Evolutionary conservation across 1,140 invertebrate species (phyloP).

Genomic region (Drosophila rhopaloa): DNA sequence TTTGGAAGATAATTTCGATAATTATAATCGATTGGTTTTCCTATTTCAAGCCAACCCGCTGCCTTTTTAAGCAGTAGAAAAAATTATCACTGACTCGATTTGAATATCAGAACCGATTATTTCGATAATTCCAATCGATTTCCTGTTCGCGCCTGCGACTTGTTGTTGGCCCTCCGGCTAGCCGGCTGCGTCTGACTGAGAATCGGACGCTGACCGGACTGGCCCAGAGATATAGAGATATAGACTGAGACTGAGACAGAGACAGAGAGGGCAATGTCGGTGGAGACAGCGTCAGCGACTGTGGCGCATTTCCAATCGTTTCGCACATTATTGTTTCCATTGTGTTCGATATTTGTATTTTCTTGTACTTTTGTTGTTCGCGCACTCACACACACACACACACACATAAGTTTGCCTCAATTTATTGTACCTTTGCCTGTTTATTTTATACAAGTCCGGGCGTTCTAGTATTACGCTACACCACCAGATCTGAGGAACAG

Average conservation of each 20-base stretch:
- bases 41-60: too few species aligned
- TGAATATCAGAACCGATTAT: neutral
- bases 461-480: constrained; percentile 42
- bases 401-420: constrained; percentile 62
- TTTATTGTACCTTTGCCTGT: constrained; percentile 76
- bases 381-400: constrained; percentile 20
- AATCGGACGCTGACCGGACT: constrained; percentile 69
- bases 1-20: too few species aligned
- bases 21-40: too few species aligned
- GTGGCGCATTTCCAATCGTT: constrained; percentile 79
- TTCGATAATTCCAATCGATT: constrained; percentile 78
- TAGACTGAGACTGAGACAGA: constrained; percentile 12
- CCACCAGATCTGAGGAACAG: constrained; percentile 25
- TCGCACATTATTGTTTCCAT: constrained; percentile 82
- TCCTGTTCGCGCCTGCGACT: constrained; percentile 35
- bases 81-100: too few species aligned
- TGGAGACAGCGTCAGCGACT: constrained; percentile 54
- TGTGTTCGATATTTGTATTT: constrained; percentile 82
- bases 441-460: constrained; percentile 71
- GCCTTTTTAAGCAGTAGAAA: too few species aligned
- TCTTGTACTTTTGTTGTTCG: constrained; percentile 73
- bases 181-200: constrained; percentile 71
- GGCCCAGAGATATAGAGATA: constrained; percentile 45
- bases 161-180: constrained; percentile 66
- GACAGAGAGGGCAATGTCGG: constrained; percentile 35